Conservation (phyloP, 2,113 vertebrate genomes). For the Phyllostomus discolor region DNA sequence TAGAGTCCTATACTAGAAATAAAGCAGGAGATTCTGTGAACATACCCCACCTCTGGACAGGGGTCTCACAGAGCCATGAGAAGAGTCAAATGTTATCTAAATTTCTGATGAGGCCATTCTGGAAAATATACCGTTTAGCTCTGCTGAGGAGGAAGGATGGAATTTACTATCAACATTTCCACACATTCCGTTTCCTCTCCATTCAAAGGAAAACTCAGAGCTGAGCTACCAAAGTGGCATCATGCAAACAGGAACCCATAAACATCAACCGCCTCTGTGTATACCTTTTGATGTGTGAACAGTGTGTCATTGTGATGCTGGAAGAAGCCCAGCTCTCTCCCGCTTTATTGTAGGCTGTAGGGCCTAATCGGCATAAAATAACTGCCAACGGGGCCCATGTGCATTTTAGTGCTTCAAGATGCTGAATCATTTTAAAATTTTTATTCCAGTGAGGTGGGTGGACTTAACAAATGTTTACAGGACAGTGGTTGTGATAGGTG, state of each 20-base stretch:
- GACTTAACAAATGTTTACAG: conserved; percentile 72
- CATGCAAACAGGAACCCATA: conserved; percentile 47
- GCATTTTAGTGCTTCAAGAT: conserved; percentile 77
- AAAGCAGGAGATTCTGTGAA: neutral
- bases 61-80: neutral
- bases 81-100: neutral
- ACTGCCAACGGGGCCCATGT: conserved; percentile 68
- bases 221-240: conserved; percentile 27
- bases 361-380: conserved; percentile 73
- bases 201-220: conserved; percentile 61
- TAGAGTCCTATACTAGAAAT: neutral
- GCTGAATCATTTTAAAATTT: conserved; percentile 82
- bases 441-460: conserved; percentile 65
- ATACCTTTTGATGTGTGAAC: conserved; percentile 68
- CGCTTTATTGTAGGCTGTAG: conserved; percentile 73
- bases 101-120: conserved; percentile 7
- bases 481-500: neutral
- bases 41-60: neutral
- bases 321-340: conserved; percentile 66
- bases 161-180: conserved; percentile 46
- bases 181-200: neutral
- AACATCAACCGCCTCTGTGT: conserved; percentile 53
- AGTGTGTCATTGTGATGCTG: conserved; percentile 66
- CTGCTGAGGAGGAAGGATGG: neutral
- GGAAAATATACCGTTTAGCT: neutral